These are phyloP conservation scores for Neoaliturus tenellus DNA, from an alignment of 2,888 invertebrate genomes.

Conservation along the genomic window DNA sequence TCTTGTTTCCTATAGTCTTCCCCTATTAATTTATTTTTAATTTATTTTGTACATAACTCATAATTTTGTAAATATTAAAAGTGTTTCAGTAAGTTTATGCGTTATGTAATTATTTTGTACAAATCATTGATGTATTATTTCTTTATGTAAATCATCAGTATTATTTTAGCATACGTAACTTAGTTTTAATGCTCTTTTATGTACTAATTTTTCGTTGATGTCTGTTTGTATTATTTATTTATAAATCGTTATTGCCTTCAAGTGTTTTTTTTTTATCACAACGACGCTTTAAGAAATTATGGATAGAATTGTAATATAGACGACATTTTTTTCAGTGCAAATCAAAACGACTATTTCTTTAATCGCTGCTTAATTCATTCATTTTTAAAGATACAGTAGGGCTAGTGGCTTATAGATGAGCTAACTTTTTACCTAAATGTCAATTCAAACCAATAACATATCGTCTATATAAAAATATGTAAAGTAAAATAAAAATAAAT, in stretches of 20 bases:
- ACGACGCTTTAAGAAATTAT: too few species aligned
- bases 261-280: too few species aligned
- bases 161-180: constrained; percentile 42
- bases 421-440: too few species aligned
- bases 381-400: too few species aligned
- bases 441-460: too few species aligned
- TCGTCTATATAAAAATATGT: too few species aligned
- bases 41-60: constrained; percentile 54
- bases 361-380: too few species aligned
- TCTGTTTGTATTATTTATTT: neutral
- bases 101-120: constrained; percentile 27
- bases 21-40: constrained; percentile 54
- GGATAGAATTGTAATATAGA: too few species aligned
- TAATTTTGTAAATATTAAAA: constrained; percentile 33
- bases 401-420: too few species aligned
- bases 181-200: constrained; percentile 16
- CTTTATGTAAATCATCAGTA: constrained; percentile 47
- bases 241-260: neutral
- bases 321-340: too few species aligned
- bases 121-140: constrained; percentile 32
- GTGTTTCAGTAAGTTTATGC: neutral
- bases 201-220: neutral
- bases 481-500: too few species aligned
- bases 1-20: neutral
- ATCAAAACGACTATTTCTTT: too few species aligned